Percentiles rank a stretch among this genome's conserved stretches.
Conservation (phyloP, 2,888 invertebrate genomes). For the Drosophila ochracea region DNA sequence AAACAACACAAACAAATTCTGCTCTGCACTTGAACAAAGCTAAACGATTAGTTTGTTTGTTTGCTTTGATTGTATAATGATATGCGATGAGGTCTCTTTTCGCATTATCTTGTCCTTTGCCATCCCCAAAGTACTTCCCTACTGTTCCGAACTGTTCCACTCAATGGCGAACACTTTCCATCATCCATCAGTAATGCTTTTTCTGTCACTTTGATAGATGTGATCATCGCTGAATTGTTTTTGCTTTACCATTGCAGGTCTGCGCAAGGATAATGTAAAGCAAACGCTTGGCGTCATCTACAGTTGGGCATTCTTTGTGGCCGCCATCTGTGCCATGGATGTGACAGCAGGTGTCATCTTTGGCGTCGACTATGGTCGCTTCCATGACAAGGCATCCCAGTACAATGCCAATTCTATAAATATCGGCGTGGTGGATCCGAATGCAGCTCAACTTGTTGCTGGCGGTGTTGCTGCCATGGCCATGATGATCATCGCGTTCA, state of each 20-base stretch:
- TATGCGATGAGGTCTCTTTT: constrained; percentile 9
- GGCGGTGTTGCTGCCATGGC: constrained; percentile 81
- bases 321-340: constrained; percentile 82
- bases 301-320: constrained; percentile 80
- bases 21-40: constrained; percentile 4
- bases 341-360: constrained; percentile 83
- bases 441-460: constrained; percentile 74
- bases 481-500: constrained; percentile 84
- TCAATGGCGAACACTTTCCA: constrained; percentile 11
- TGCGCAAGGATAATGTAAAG: constrained; percentile 72
- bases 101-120: neutral
- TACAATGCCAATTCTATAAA: constrained; percentile 65
- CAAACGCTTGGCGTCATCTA: constrained; percentile 69
- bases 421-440: constrained; percentile 48
- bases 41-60: constrained; percentile 34
- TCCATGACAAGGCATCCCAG: constrained; percentile 60
- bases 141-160: neutral
- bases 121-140: neutral
- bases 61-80: constrained; percentile 41
- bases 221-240: constrained; percentile 1
- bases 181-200: constrained; percentile 25
- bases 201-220: constrained; percentile 32
- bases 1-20: constrained; percentile 9
- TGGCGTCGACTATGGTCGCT: constrained; percentile 82
- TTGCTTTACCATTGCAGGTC: constrained; percentile 57